Evolutionary conservation across 2,113 vertebrate genomes (phyloP), one percentile per base, ranked within the genome.

Genomic region (Gasterosteus aculeatus): DNA sequence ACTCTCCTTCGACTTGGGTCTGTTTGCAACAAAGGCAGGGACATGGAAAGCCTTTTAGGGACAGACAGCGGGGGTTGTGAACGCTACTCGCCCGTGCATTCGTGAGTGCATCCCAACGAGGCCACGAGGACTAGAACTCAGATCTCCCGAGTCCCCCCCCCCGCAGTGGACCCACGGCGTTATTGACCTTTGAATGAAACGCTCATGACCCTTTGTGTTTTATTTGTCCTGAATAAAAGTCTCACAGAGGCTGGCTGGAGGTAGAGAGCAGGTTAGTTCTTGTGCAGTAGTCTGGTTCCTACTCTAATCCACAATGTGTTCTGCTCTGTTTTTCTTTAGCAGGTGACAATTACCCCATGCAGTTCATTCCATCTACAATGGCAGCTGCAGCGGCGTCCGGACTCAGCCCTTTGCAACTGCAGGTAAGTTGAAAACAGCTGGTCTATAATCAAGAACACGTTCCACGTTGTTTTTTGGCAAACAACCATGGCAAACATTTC

Each of bases 281-380:
- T 89, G 64, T 78, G 65, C 72, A 61, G 35, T 58, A 41, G 42
- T 42, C 26, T 0, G 10, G 10, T 51, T 14, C 16, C 29, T 1
- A 94, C 88, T 94, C 93, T 41, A 92, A 93, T 95, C 89, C 85
- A 82, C 54, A 94, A 90, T 94, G 92, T 94, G 93, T 76, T 95
- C 96, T 94, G 94, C 78, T 87, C 31, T 73, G 33, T 7, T 77
- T 72, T 49, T 11, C 3, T 82, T 85, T 87, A 88, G 94, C 97
- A 98, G 97, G 97, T 96, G 97, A 98, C 94, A 97, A 96, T 95
- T 98, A 97, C 94, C 97, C 97, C 65, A 96, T 98, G 95, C 97
- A 98, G 96, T 97, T 98, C 95, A 97, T 98, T 96, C 97, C 97
- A 83, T 98, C 97, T 70, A 95, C 97, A 93, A 98, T 98, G 96